Evolutionary conservation across 2,797 vertebrate species (phyloP).

Genomic region (Myotis pilosus): DNA sequence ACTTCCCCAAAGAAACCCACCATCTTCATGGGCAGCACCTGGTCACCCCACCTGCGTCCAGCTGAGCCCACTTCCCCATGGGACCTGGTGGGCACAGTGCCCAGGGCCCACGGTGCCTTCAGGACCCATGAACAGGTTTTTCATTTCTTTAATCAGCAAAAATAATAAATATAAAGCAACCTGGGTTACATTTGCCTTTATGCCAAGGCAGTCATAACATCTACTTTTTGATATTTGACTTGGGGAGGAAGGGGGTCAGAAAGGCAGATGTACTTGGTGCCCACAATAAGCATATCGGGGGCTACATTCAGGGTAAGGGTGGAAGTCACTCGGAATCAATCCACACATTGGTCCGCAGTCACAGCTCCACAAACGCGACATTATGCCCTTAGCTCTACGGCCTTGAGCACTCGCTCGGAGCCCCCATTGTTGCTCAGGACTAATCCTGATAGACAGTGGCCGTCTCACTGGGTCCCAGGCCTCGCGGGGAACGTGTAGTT

Average conservation of each 20-base stretch:
- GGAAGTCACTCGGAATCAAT: neutral
- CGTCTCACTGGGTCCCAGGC: neutral
- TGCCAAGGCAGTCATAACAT: neutral
- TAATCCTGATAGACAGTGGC: neutral
- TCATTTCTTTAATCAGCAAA: neutral
- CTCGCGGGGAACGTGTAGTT: fast-evolving
- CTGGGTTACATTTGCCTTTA: neutral
- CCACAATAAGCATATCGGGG: fast-evolving
- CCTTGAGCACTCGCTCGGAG: neutral
- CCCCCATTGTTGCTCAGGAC: neutral
- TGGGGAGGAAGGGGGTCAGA: neutral
- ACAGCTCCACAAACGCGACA: fast-evolving
- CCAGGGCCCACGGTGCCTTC: fast-evolving
- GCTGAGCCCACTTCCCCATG: neutral
- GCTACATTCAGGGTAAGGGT: fast-evolving
- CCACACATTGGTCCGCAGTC: fast-evolving
- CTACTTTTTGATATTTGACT: neutral
- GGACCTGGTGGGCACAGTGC: fast-evolving
- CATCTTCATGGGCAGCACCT: neutral
- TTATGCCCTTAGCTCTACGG: no score
- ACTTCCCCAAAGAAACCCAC: neutral
- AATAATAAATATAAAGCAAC: neutral
- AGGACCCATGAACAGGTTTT: neutral
- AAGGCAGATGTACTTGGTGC: neutral
- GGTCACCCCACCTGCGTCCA: fast-evolving